Evolutionary conservation across 2,797 vertebrate genomes (phyloP), one percentile per base, ranked within the genome.

Genomic region (Masticophis lateralis): DNA sequence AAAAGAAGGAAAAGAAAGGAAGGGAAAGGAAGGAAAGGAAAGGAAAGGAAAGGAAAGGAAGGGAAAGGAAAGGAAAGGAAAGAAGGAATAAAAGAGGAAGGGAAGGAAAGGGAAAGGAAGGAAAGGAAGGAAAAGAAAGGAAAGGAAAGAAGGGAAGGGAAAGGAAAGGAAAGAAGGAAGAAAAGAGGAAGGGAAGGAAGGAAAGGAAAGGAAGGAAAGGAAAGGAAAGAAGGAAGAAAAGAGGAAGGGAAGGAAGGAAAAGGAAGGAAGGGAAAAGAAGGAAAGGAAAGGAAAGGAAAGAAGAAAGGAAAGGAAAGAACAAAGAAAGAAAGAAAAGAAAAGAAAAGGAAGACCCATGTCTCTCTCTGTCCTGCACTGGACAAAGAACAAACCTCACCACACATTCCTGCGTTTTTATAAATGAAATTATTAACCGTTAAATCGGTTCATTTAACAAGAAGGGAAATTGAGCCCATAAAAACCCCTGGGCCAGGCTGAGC

Each of bases 1-100:
- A 7, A 8, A 0, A 4, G 7, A 16, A 9, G 25, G 0, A 8
- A 1, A 25, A 25, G 0, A 4, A 28, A 28, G 8, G 1, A 11
- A 27, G 8, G 27, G 0, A 13, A 28, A 3, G 4, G 2, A 69
- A 7, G 60, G 22, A 9, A 27, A 27, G 1, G 8, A 1, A 10
- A 20, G 60, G 22, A 10, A 2, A 3, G 22, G 25, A 59, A n/a
- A n/a, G n/a, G 57, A 14, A 56, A 3, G 14, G 4, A 56, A 56
- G 56, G 3, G 13, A 14, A 56, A 4, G 13, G 2, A 4, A 56
- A n/a, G n/a, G 13, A 13, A 56, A 14, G 1, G 5, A 59, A 6
- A 18, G 14, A 57, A 1, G 16, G 14, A 18, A 57, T n/a, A n/a
- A n/a, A n/a, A n/a, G n/a, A 4, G 56, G 2, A 20, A 59, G 5